A percentile compares a stretch with the other conserved stretches of the same genome.
phyloP scores from a whole-genome alignment of 2,113 vertebrate genomes.

The Cephalophus harveyi region DNA sequence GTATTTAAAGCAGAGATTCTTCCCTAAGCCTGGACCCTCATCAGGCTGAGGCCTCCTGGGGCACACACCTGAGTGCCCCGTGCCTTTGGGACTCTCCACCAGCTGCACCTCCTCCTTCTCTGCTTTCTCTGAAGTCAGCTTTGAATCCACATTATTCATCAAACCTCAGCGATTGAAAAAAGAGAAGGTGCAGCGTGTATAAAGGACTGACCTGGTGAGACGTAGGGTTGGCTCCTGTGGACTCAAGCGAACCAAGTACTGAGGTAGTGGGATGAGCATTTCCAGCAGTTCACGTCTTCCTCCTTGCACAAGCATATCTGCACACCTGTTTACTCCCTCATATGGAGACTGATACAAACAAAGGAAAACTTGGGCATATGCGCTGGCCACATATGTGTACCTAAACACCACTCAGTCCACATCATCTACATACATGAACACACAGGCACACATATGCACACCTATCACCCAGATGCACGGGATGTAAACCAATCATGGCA shows the following conservation, averaged over 20 bases:
- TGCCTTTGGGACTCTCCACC: neutral
- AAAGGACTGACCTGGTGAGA: neutral
- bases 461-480: too few relatives aligned
- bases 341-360: neutral
- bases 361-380: rapidly evolving
- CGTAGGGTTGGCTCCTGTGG: neutral
- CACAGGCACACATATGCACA: too few relatives aligned
- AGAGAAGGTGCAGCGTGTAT: neutral
- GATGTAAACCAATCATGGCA: too few relatives aligned
- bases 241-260: neutral
- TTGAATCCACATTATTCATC: neutral
- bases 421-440: too few relatives aligned
- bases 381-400: too few relatives aligned
- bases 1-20: neutral
- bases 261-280: neutral
- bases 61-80: neutral
- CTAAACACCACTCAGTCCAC: too few relatives aligned
- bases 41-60: neutral
- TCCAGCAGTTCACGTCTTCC: neutral
- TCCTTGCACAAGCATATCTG: neutral
- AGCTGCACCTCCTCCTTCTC: neutral
- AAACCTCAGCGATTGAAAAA: neutral
- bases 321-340: neutral
- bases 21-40: neutral
- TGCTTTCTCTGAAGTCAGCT: neutral